phyloP scores from a whole-genome alignment of 1,140 invertebrate genomes.

The Drosophila guanche region DNA sequence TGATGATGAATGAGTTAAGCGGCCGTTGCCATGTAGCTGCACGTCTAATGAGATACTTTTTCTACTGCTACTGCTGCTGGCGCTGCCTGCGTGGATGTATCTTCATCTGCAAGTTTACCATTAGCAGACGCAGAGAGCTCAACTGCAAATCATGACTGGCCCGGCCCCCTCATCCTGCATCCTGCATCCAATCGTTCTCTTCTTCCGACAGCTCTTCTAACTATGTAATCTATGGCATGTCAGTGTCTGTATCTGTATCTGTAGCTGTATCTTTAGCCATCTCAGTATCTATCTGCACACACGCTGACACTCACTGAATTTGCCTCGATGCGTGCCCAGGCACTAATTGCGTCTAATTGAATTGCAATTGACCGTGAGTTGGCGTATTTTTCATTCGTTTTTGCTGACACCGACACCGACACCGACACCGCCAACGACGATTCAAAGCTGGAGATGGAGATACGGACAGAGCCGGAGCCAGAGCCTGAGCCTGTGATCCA shows the following conservation, averaged over 20 bases:
- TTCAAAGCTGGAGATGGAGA: slow-evolving; percentile 27
- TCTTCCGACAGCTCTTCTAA: slow-evolving; percentile 42
- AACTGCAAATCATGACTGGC: slow-evolving; percentile 60
- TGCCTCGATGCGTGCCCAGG: slow-evolving; percentile 60
- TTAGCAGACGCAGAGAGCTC: slow-evolving; percentile 35
- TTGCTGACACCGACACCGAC: slow-evolving; percentile 41
- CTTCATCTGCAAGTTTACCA: slow-evolving; percentile 52
- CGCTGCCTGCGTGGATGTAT: slow-evolving; percentile 29
- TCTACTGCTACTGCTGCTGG: slow-evolving; percentile 32
- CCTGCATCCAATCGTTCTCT: not conserved
- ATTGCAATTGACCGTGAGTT: slow-evolving; percentile 81
- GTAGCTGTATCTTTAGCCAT: slow-evolving; percentile 36
- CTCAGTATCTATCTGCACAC: slow-evolving; percentile 30
- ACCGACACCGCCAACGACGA: slow-evolving; percentile 30
- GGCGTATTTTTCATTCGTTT: slow-evolving; percentile 75
- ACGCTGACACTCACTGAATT: slow-evolving; percentile 18
- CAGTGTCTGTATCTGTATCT: slow-evolving; percentile 40
- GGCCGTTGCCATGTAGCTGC: slow-evolving; percentile 72
- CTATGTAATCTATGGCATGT: slow-evolving; percentile 77
- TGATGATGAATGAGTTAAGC: slow-evolving; percentile 81
- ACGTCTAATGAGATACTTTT: slow-evolving; percentile 79
- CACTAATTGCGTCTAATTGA: slow-evolving; percentile 81
- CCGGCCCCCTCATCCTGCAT: not conserved
- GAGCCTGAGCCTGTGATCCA: slow-evolving; percentile 5
- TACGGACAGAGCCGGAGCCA: slow-evolving; percentile 12